Base-by-base conservation (phyloP, 2,113 vertebrate species). In the Nipponia nippon region DNA sequence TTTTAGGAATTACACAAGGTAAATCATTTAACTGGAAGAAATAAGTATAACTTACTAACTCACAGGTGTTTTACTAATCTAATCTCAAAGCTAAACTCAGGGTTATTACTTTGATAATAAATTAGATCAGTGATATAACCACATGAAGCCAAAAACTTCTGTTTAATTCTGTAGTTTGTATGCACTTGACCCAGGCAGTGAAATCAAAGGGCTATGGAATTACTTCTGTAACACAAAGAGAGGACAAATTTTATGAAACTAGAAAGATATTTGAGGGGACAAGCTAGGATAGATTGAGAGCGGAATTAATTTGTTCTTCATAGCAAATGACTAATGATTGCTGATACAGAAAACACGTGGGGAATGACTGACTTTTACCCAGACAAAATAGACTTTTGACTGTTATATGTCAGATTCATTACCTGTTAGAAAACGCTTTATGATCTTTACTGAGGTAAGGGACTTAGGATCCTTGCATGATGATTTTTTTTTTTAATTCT, bases 391-490 rank as follows among this genome's bases (percentile, higher is more conserved):
- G 73, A 63, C 49, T 89, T 61, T 96, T 89, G 65, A 26, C 62
- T 92, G 27, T 70, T 82, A 65, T 66, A 49, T 46, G 63, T 92
- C 65, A 87, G 42, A 88, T 87, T 82, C 36, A 80, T 95, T 86
- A 95, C 84, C 94, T 97, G 70, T 70, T 81, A 89, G 44, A 90
- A 89, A 86, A 93, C 56, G 59, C 71, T 91, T 65, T 50, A 53
- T 89, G 73, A 76, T 34, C 44, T 75, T 83, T 82, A 61, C 22
- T 72, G 55, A 90, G n/a, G 38, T 91, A 72, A 95, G 63, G 20
- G 61, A 81, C 12, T 67, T 75, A 32, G 13, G n/a, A 61, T 89
- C 27, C 42, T 47, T 77, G 40, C 26, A 70, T 5, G 14, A 46
- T 63, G 38, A 63, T 66, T 56, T 81, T 53, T 75, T 70, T 80